Conservation (phyloP, 1,140 invertebrate genomes). For the Zaprionus ornatus region DNA sequence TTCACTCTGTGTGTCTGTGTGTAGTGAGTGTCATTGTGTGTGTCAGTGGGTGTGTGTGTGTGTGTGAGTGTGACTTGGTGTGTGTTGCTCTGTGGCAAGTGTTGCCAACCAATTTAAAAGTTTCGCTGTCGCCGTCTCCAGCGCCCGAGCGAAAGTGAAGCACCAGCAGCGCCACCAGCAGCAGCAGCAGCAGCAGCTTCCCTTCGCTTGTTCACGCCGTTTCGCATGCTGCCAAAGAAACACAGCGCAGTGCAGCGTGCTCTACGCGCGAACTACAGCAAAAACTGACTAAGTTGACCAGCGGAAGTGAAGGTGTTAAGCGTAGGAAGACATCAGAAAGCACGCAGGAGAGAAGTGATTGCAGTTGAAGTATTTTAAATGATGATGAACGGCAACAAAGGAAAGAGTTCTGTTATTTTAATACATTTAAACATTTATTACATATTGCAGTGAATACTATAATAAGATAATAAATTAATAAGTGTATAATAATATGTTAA, state of each 20-base stretch:
- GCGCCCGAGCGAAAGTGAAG: conserved; percentile 69
- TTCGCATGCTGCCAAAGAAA: conserved; percentile 68
- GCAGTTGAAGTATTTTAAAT: neutral
- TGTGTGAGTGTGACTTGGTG: conserved; percentile 5
- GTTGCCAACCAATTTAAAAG: conserved; percentile 83
- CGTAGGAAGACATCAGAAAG: neutral
- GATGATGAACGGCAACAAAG: neutral
- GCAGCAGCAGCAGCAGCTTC: conserved; percentile 5
- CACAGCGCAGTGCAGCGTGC: conserved; percentile 55
- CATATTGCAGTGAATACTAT: too few relatives aligned
- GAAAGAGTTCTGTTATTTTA: too few relatives aligned
- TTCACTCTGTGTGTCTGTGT: conserved; percentile 21
- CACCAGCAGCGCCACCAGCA: conserved; percentile 30
- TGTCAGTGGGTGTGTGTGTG: conserved; percentile 12
- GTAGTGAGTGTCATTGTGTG: conserved; percentile 21
- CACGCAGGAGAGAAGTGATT: neutral
- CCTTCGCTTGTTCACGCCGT: conserved; percentile 55
- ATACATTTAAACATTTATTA: too few relatives aligned
- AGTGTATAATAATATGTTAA: too few relatives aligned
- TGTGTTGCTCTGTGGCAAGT: conserved; percentile 57
- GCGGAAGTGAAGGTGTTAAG: neutral
- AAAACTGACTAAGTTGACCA: conserved; percentile 4
- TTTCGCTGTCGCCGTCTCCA: conserved; percentile 66
- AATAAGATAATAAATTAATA: too few relatives aligned
- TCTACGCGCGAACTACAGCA: conserved; percentile 12